Base-by-base conservation (phyloP, 1,140 invertebrate genomes). In the Calliphora vicina region DNA sequence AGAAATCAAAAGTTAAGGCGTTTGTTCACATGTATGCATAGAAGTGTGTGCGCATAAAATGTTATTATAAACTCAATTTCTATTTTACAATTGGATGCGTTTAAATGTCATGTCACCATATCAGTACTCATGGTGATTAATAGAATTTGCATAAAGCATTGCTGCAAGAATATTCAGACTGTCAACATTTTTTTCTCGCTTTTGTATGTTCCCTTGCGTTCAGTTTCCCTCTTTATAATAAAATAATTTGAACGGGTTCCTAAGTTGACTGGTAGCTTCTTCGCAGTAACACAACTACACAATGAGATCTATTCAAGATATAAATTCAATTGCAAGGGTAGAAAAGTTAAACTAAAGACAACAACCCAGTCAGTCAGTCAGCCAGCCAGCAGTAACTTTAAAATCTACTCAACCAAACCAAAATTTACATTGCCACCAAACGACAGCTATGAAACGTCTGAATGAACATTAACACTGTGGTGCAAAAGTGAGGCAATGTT, bases 61-160 rank as follows among this genome's bases (percentile, higher is more conserved):
- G 61, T 67, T 67, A 20, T 67, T 67, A 23, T 67, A 67, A 67
- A 25, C 61, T 67, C 61, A 67, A 67, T 67, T 67, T 67, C 20
- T 67, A 67, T 67, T 67, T 67, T 67, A 67, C 61, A 67, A 67
- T 67, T 67, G 61, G 25, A 67, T 67, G 61, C 61, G 61, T 23
- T 67, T 23, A 67, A 67, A 67, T 67, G 61, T 67, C 61, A 67
- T 67, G 61, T 67, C 61, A 67, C n/a, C 23, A 67, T 67, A 67
- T 67, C 61, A 23, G 61, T 67, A 20, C 61, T 25, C 61, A 67
- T 67, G 61, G 61, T 67, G 61, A 67, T 67, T 67, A 67, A 67
- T 67, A 67, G 20, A 67, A 67, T 67, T 67, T 67, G 20, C 61
- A 67, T 67, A 23, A 67, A 20, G 61, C 61, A 67, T 67, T 25